These are phyloP conservation scores for Catagonus wagneri DNA, from an alignment of 2,113 vertebrate genomes.

Conservation along the genomic window DNA sequence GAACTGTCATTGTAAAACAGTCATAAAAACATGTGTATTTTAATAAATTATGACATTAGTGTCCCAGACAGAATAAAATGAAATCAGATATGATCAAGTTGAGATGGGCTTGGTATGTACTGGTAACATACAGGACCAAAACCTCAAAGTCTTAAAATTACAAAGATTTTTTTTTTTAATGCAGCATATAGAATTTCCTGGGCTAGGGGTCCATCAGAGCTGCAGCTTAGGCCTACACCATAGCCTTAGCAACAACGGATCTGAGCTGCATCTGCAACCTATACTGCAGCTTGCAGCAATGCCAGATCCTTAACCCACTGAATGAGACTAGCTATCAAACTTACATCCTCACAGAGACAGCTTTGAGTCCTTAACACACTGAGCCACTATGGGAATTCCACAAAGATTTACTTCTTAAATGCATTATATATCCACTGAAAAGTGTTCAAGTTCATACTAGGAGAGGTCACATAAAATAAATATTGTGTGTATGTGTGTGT, in stretches of 20 bases:
- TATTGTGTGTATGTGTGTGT: neutral
- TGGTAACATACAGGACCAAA: neutral
- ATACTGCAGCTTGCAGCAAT: too few species aligned
- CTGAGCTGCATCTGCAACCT: too few species aligned
- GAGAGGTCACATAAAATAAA: neutral
- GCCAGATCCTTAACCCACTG: too few species aligned
- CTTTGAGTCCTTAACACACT: too few species aligned
- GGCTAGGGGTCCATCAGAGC: too few species aligned
- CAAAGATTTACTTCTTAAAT: neutral
- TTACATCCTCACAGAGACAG: too few species aligned
- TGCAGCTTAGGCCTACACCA: too few species aligned
- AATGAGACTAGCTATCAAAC: too few species aligned
- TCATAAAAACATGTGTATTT: neutral
- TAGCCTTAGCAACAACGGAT: too few species aligned
- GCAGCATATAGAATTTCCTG: too few species aligned
- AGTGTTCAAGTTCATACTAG: neutral
- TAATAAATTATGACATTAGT: neutral
- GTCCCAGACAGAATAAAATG: neutral
- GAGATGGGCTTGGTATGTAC: neutral
- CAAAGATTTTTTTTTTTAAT: neutral
- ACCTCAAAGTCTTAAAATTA: neutral
- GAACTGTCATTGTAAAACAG: neutral
- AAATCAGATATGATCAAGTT: neutral
- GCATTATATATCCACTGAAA: neutral
- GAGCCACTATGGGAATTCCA: too few species aligned